A percentile compares a stretch with the other conserved stretches of the same genome.
Evolutionary conservation across 2,113 vertebrate genomes (phyloP).

Genomic region (Saguinus imperator): DNA sequence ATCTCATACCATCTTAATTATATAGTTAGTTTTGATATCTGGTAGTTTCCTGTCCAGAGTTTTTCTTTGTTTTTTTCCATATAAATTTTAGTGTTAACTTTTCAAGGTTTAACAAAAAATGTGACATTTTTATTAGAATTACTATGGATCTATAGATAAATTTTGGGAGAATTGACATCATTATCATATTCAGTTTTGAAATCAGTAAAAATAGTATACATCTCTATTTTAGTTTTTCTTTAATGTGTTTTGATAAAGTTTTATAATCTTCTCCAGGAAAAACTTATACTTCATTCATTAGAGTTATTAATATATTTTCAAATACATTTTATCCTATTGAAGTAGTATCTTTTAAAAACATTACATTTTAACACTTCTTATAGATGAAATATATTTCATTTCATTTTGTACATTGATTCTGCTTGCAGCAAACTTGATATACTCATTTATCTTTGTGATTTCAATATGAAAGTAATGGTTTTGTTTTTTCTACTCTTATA

Average conservation of each 20-base stretch:
- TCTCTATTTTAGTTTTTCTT: neutral
- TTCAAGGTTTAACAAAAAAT: neutral
- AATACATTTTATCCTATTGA: neutral
- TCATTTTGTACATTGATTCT: neutral
- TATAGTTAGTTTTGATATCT: neutral
- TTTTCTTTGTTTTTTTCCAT: constrained; percentile 31
- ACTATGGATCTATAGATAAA: neutral
- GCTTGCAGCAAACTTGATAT: neutral
- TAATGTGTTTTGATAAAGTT: neutral
- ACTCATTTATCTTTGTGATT: neutral
- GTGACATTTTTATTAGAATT: neutral
- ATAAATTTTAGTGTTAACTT: neutral
- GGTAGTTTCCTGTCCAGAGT: neutral
- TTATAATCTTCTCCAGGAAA: neutral
- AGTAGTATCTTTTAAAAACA: neutral
- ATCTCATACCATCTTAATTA: neutral
- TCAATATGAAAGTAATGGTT: neutral
- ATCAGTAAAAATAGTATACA: constrained; percentile 7
- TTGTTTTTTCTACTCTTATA: neutral
- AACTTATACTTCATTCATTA: neutral
- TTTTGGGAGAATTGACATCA: neutral
- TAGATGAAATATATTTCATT: neutral
- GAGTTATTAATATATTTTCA: neutral
- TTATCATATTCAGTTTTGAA: neutral
- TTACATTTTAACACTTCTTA: neutral